Conservation (phyloP, 2,113 vertebrate species). For the Chloroceryle aenea region DNA sequence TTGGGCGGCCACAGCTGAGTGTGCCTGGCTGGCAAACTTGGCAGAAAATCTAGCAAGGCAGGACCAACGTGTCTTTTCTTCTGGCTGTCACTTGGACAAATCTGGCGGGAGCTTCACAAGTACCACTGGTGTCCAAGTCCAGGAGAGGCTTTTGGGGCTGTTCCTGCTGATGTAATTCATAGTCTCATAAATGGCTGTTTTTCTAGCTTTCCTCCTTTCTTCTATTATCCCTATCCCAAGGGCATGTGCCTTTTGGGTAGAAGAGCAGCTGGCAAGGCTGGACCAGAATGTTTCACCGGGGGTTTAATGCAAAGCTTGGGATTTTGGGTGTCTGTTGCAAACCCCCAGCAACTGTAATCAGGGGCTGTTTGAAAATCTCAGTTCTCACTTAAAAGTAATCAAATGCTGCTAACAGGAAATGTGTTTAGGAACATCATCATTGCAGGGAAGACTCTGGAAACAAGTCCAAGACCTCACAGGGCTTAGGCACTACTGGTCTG, state of each 20-base stretch:
- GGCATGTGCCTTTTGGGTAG: neutral
- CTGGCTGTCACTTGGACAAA: neutral
- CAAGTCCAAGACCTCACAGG: neutral
- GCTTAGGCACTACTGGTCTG: neutral
- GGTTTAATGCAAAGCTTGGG: neutral
- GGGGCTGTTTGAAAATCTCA: conserved; percentile 1
- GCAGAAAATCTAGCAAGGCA: neutral
- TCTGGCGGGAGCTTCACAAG: neutral
- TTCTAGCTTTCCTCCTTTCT: conserved; percentile 16
- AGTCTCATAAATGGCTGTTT: neutral
- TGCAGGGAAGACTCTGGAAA: neutral
- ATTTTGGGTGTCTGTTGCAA: conserved; percentile 13
- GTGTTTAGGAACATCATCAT: neutral
- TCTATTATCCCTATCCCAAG: neutral
- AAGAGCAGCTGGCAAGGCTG: conserved; percentile 19
- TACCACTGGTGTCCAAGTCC: neutral
- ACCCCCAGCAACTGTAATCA: neutral
- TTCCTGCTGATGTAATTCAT: neutral
- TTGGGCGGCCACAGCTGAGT: neutral
- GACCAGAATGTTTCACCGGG: neutral
- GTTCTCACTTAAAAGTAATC: conserved; percentile 18
- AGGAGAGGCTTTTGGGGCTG: neutral
- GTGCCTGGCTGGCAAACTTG: neutral
- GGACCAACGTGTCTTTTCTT: neutral
- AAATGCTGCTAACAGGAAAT: neutral